Conservation (phyloP, 2,113 vertebrate genomes). For the Sigmodon hispidus region DNA sequence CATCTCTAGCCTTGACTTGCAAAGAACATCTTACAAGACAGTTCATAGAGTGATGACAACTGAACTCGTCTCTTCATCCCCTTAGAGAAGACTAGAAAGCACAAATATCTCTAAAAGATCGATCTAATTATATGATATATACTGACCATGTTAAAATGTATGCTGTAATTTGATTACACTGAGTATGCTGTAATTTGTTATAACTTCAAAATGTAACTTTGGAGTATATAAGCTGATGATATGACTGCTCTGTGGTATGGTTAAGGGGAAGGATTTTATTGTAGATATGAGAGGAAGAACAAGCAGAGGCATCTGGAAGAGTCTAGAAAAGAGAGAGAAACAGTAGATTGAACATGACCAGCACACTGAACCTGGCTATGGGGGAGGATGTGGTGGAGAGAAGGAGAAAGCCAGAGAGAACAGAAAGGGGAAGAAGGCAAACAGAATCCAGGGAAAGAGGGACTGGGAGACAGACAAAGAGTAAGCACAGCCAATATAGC, state of each 20-base stretch:
- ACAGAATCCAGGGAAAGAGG: neutral
- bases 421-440: neutral
- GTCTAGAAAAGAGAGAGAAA: neutral
- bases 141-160: neutral
- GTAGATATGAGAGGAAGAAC: neutral
- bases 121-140: neutral
- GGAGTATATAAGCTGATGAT: neutral
- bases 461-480: neutral
- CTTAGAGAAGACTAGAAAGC: neutral
- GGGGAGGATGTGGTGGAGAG: neutral
- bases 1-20: neutral
- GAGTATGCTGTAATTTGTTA: neutral
- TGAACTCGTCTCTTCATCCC: neutral
- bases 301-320: neutral
- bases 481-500: neutral
- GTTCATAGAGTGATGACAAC: neutral
- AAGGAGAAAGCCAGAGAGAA: neutral
- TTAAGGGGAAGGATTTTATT: neutral
- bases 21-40: neutral
- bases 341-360: neutral
- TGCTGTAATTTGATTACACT: neutral
- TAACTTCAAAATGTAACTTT: constrained; percentile 6
- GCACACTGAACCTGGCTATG: neutral
- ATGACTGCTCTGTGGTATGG: neutral
- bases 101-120: neutral